Evolutionary conservation across 1,140 invertebrate species (phyloP).

Genomic region (Drosophila pectinifera): DNA sequence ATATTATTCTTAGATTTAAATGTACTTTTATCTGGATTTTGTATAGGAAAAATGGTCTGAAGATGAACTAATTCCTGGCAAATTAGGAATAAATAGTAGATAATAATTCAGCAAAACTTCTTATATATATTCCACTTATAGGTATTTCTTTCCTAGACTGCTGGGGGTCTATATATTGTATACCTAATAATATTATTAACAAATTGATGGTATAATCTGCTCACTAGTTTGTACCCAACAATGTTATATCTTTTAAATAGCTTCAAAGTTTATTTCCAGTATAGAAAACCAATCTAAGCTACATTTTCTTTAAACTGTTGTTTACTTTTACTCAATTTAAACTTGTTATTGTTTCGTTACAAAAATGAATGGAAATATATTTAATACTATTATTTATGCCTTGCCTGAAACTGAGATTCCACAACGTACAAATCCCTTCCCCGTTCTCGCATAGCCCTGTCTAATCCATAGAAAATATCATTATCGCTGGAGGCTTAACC

Average conservation of each 20-base stretch:
- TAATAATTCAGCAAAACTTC: background rate
- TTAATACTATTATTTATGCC: background rate
- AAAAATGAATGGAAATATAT: background rate
- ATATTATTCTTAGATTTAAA: background rate
- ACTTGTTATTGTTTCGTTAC: background rate
- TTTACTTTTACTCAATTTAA: no score
- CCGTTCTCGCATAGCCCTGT: constrained; percentile 12
- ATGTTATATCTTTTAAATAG: background rate
- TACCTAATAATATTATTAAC: background rate
- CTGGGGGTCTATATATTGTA: no score
- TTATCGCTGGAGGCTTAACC: constrained; percentile 11
- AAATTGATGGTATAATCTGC: no score
- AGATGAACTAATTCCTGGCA: background rate
- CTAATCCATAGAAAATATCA: constrained; percentile 56
- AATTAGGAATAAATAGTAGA: background rate
- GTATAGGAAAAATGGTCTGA: background rate
- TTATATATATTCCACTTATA: no score
- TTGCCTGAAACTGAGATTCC: constrained; percentile 16
- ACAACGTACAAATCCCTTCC: background rate
- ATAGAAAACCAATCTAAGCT: background rate
- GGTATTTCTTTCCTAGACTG: no score
- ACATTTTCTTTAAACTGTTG: background rate
- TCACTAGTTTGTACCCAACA: background rate
- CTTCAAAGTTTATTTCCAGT: no score
- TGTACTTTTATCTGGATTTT: background rate